Percentiles rank a stretch among this genome's conserved stretches.
Conservation (phyloP, 2,888 invertebrate genomes). For the Alitta virens region DNA sequence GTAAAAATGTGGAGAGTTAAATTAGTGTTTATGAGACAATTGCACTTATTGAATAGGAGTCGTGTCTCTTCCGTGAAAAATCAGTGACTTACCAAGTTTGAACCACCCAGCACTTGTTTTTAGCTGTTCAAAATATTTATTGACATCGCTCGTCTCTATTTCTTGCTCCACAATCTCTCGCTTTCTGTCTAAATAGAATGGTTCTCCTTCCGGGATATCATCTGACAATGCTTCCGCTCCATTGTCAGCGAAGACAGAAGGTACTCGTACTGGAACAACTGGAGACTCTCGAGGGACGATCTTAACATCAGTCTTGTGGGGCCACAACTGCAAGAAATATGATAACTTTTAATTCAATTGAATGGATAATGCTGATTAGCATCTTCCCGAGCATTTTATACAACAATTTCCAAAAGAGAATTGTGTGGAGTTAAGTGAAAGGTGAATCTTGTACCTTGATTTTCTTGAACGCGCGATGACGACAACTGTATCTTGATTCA, state of each 20-base stretch:
- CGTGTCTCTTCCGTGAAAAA: too few species aligned
- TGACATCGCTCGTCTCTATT: conserved; percentile 51
- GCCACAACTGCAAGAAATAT: conserved; percentile 22
- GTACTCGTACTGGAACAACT: conserved; percentile 80
- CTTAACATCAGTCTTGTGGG: conserved; percentile 69
- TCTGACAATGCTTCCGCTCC: conserved; percentile 30
- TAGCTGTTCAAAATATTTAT: conserved; percentile 89
- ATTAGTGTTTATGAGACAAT: too few species aligned
- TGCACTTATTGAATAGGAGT: too few species aligned
- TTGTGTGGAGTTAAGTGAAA: too few species aligned
- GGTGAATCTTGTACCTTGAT: too few species aligned
- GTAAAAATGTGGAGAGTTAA: too few species aligned
- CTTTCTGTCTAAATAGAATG: conserved; percentile 79
- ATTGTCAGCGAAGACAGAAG: conserved; percentile 85
- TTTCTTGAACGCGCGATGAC: conserved; percentile 86
- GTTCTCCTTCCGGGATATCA: conserved; percentile 61
- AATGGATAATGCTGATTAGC: too few species aligned
- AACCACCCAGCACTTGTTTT: conserved; percentile 68
- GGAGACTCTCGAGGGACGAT: conserved; percentile 71
- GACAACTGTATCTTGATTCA: conserved; percentile 89
- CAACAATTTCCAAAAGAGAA: too few species aligned
- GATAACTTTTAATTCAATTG: too few species aligned
- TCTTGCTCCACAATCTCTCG: conserved; percentile 59
- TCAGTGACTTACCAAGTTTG: conserved; percentile 58
- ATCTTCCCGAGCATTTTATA: too few species aligned